Percentiles rank a stretch among this genome's conserved stretches.
Conservation (phyloP, 2,888 invertebrate genomes). For the Mythimna vitellina region DNA sequence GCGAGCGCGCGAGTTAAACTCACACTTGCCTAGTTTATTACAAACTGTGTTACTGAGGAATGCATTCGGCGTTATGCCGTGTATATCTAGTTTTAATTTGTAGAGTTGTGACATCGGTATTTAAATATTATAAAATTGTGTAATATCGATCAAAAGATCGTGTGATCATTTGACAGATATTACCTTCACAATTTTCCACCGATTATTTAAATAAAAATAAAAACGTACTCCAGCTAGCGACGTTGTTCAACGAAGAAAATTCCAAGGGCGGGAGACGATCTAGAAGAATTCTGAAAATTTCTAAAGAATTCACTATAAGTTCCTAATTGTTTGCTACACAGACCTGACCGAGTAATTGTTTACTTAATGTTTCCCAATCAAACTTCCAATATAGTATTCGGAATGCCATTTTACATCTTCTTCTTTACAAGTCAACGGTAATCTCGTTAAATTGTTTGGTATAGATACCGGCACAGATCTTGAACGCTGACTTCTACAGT, state of each 20-base stretch:
- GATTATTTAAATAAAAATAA: too few species aligned
- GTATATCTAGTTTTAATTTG: not conserved
- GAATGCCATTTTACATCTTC: not conserved
- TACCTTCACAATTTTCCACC: too few species aligned
- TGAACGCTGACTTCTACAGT: too few species aligned
- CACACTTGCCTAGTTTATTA: too few species aligned
- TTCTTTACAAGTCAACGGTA: too few species aligned
- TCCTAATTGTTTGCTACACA: constrained; percentile 11
- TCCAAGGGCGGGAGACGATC: too few species aligned
- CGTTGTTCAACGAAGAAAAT: too few species aligned
- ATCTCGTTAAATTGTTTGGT: too few species aligned
- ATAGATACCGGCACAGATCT: too few species aligned
- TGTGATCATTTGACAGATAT: not conserved
- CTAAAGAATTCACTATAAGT: constrained; percentile 1
- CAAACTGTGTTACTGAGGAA: not conserved
- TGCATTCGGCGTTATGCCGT: not conserved
- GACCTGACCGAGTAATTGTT: not conserved
- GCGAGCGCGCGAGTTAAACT: too few species aligned
- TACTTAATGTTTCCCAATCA: not conserved
- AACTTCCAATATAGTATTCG: not conserved
- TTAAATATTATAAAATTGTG: not conserved
- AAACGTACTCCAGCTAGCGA: too few species aligned
- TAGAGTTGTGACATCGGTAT: not conserved
- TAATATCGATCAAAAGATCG: not conserved
- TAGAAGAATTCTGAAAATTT: not conserved